Percentiles rank a stretch among this genome's conserved stretches.
Conservation (phyloP, 2,797 vertebrate species). For the Chromis chromis region DNA sequence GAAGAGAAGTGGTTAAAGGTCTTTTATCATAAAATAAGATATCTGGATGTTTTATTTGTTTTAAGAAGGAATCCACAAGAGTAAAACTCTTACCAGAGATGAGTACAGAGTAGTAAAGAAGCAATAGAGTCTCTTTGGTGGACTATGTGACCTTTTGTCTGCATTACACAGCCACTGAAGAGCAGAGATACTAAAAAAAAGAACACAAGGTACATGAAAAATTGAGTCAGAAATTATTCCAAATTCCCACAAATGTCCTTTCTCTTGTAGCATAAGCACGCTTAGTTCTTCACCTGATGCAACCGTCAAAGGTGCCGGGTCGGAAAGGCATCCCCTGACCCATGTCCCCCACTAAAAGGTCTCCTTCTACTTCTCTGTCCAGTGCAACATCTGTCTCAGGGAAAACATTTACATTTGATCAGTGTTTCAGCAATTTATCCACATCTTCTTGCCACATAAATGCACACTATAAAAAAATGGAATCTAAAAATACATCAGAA, state of each 20-base stretch:
- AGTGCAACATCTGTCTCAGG: constrained; percentile 88
- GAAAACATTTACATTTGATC: not conserved
- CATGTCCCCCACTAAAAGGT: constrained; percentile 92
- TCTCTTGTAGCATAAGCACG: not conserved
- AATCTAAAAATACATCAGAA: not conserved
- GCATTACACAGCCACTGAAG: constrained; percentile 98
- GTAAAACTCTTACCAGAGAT: constrained; percentile 83
- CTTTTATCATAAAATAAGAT: not conserved
- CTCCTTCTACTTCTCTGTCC: constrained; percentile 93
- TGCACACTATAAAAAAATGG: not conserved
- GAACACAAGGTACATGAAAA: not conserved
- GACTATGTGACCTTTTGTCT: constrained; percentile 92
- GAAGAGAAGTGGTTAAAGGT: constrained; percentile 6
- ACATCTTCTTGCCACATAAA: not conserved
- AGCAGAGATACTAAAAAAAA: constrained; percentile 90
- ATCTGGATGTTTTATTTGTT: not conserved
- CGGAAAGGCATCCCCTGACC: constrained; percentile 93
- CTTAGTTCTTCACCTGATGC: constrained; percentile 87
- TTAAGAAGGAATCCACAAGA: not conserved
- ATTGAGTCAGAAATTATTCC: not conserved
- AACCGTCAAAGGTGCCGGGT: constrained; percentile 93
- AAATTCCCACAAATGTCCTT: not conserved
- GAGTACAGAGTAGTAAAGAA: constrained; percentile 96
- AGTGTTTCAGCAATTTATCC: not conserved
- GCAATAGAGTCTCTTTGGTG: constrained; percentile 89